A percentile compares a stretch with the other conserved stretches of the same genome.
phyloP scores from a whole-genome alignment of 2,888 invertebrate genomes.

The Quadroppia sp. region DNA sequence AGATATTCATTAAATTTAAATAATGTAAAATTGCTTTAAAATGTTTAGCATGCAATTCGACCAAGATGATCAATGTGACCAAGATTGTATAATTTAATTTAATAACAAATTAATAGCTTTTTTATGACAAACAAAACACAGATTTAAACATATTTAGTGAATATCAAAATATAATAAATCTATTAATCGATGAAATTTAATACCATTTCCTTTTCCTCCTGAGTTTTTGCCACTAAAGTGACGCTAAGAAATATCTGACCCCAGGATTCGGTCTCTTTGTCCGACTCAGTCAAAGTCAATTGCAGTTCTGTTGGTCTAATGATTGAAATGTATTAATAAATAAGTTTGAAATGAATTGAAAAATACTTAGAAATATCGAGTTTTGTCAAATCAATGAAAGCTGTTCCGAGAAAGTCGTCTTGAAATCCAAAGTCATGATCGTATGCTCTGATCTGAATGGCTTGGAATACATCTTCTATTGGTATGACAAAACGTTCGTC shows the following conservation, averaged over 20 bases:
- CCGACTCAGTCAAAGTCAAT: slow-evolving; percentile 71
- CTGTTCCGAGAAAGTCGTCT: slow-evolving; percentile 97
- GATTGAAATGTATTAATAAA: not conserved
- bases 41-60: too few species aligned
- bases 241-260: slow-evolving; percentile 78
- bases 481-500: slow-evolving; percentile 91
- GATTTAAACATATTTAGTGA: too few species aligned
- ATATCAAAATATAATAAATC: too few species aligned
- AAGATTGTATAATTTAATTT: too few species aligned
- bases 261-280: slow-evolving; percentile 56
- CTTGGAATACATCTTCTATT: slow-evolving; percentile 78
- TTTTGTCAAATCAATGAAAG: slow-evolving; percentile 74
- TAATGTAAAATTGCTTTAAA: too few species aligned
- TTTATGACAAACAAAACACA: too few species aligned
- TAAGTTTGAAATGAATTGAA: not conserved
- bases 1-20: not conserved
- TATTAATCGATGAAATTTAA: slow-evolving; percentile 44
- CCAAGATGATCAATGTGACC: too few species aligned
- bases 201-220: slow-evolving; percentile 92
- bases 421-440: slow-evolving; percentile 93
- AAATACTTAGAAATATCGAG: slow-evolving; percentile 58
- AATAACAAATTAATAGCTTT: too few species aligned
- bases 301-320: slow-evolving; percentile 64
- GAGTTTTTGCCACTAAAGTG: slow-evolving; percentile 84
- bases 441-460: slow-evolving; percentile 84